These are phyloP conservation scores for Sturmia bella DNA, from an alignment of 2,888 invertebrate species.

Conservation along the genomic window DNA sequence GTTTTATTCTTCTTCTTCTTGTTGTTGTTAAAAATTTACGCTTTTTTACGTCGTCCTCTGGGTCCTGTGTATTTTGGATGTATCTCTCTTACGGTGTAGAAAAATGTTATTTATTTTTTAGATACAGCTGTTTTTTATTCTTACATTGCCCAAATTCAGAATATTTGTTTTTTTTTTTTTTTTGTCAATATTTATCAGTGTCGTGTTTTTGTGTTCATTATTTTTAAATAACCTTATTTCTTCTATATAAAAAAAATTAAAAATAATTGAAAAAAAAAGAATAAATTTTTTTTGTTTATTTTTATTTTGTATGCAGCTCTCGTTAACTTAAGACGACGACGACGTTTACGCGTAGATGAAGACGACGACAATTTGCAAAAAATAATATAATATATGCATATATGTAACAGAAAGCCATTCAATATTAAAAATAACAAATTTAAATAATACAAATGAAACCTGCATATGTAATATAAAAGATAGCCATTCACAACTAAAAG, in stretches of 20 bases:
- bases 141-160: neutral
- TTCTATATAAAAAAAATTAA: slow-evolving; percentile 9
- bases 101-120: slow-evolving; percentile 9
- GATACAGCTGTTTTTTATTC: neutral
- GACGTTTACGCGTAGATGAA: slow-evolving; percentile 68
- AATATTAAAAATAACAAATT: slow-evolving; percentile 49
- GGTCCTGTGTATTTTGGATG: slow-evolving; percentile 25
- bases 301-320: slow-evolving; percentile 64
- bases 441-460: slow-evolving; percentile 66
- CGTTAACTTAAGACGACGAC: slow-evolving; percentile 70
- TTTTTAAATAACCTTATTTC: slow-evolving; percentile 34
- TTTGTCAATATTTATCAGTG: slow-evolving; percentile 26
- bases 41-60: slow-evolving; percentile 50
- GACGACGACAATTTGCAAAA: slow-evolving; percentile 67
- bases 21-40: neutral
- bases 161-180: neutral
- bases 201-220: slow-evolving; percentile 42
- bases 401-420: slow-evolving; percentile 45
- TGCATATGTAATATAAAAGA: slow-evolving; percentile 50
- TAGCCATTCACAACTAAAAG: slow-evolving; percentile 58
- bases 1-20: slow-evolving; percentile 22
- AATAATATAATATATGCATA: slow-evolving; percentile 52
- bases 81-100: slow-evolving; percentile 29
- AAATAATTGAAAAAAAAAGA: slow-evolving; percentile 31
- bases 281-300: slow-evolving; percentile 59